Base-by-base conservation (phyloP, 2,113 vertebrate genomes). In the Trichomycterus rosablanca region DNA sequence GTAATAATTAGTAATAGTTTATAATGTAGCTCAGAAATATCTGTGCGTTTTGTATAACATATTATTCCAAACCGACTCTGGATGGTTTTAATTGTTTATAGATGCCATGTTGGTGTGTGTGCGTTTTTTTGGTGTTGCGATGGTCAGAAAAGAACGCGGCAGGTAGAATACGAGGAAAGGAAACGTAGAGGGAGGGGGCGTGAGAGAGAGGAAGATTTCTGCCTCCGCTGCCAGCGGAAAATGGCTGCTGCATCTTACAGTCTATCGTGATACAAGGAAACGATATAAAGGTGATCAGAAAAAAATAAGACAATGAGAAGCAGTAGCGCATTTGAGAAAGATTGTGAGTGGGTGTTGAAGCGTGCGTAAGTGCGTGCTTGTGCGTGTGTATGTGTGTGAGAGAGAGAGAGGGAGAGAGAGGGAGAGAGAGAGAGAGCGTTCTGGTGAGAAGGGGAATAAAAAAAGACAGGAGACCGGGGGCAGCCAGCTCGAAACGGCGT, bases 201-300 rank as follows among this genome's bases (percentile, higher is more conserved):
- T 28, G 54, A 24, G 63, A 53, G 64, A 45, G 60, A 30, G 66
- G 34, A 59, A 32, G 83, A 83, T n/a, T 81, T 85, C 81, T 87
- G 57, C 60, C 67, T 70, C 73, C 67, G 67, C 68, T 75, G 84
- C 83, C 84, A 84, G 86, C 80, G 84, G 85, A 88, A 89, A 87
- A 89, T 89, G 87, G 87, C 87, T 87, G 86, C 86, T 89, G 82
- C 83, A 86, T 83, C 82, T 80, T 85, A 81, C 76, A 87, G 82
- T 79, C 84, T 84, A 79, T 85, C 82, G 81, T 86, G 82, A 85
- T 83, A 78, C 78, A 84, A 80, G 85, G 82, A 85, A 83, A 78
- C 78, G 83, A 80, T 80, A 82, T 83, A 80, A 82, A 87, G 84
- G 80, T 86, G 83, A 84, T 81, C n/a, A n/a, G n/a, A n/a, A 76